Evolutionary conservation across 2,113 vertebrate genomes (phyloP), one percentile per base, ranked within the genome.

Genomic region (Neopipo cinnamomea): DNA sequence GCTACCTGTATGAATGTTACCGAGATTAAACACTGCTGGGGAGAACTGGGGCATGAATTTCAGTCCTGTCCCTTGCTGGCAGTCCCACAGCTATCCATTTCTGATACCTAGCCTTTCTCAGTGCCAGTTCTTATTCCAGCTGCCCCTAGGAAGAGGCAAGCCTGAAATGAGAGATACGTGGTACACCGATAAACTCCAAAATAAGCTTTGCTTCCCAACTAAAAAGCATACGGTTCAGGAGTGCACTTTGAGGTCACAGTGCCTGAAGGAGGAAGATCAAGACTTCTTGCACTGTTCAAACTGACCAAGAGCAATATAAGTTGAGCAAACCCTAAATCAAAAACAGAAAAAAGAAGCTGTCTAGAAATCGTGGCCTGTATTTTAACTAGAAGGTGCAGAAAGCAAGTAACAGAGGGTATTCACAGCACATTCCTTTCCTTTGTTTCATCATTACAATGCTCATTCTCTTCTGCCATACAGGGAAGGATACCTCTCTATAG

Each of bases 241-340:
- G 27, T 0, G 1, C 0, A 1, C 15, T 89, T 50, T n/a, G 28
- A 53, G 23, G 17, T 17, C 61, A 27, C 1, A 16, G 14, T 14
- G 31, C 8, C 7, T 2, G 4, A 46, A 8, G 22, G 4, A 90
- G 42, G 24, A 86, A 81, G 46, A 80, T 12, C 33, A 84, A 62
- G 30, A 56, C 3, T 50, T 59, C 37, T 71, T 23, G 11, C 3
- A 16, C 30, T 12, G 37, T 74, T 92, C 75, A 80, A 41, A 66
- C 20, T 53, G 53, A 79, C 23, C 28, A 73, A 58, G 2, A 10
- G 31, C 68, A 49, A 28, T 2, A 2, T 47, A 65, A 73, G 4
- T 9, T 67, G 56, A 47, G 11, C 19, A 59, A 73, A 78, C 50
- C 50, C 46, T 71, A 80, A 77, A 86, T 27, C 18, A 73, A 15